Base-by-base conservation (phyloP, 2,888 invertebrate genomes). In the Craniophora ligustri region DNA sequence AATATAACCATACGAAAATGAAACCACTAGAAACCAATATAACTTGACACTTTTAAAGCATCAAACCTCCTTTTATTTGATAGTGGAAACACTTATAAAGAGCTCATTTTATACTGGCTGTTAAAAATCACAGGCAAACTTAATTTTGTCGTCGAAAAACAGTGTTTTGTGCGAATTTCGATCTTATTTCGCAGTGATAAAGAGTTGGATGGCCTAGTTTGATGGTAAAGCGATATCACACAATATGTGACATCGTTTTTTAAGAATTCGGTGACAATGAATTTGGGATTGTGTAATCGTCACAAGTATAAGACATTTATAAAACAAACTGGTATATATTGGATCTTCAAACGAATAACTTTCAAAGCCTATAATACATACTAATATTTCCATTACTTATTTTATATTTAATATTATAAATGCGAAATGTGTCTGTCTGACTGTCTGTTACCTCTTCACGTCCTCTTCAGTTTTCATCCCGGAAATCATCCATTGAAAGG, bases 231-330 rank as follows among this genome's bases (percentile, higher is more conserved):
- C 0, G 13, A 35, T 49, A 38, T 31, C 41, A 61, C 54, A 46
- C 11, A 0, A 4, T 2, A 1, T 10, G 18, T 39, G 46, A 49
- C 64, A 64, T 49, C 16, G 41, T 31, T 53, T 21, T 1, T 21
- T 1, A 6, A 40, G 21, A 45, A 8, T 32, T 8, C n/a, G n/a
- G 11, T 19, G 48, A 59, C 54, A 65, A 46, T 64, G 59, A 39
- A 63, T 34, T 40, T 30, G 31, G 30, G 7, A 10, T 46, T 49
- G 14, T 18, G 41, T 31, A 21, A 49, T 49, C 0, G 1, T 34
- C 31, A 6, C 36, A n/a, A 4, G 11, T 18, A 5, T 11, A 2
- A 1, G 62, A 57, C 57, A 35, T 11, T 39, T 39, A 16, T 57
- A 14, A 64, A 10, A 0, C 50, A 35, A 1, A 31, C 55, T 48